These are phyloP conservation scores for Ciconia maguari DNA, from an alignment of 2,113 vertebrate species.

Conservation along the genomic window DNA sequence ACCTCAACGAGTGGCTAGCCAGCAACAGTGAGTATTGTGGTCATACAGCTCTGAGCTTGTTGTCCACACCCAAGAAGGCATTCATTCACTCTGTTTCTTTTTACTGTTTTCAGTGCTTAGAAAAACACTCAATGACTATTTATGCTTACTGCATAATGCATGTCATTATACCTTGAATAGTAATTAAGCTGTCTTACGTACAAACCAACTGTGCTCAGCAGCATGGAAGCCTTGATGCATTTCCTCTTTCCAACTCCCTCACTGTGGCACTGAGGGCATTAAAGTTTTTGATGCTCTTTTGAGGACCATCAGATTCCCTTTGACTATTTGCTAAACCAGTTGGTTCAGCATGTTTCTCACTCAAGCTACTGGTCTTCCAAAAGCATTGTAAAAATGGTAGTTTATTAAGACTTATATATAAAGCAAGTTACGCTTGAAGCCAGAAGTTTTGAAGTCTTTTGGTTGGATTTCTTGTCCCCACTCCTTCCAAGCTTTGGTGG, in stretches of 20 bases:
- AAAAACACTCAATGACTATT: not conserved
- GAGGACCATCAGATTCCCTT: not conserved
- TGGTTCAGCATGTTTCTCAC: not conserved
- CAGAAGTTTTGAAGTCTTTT: not conserved
- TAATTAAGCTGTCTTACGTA: not conserved
- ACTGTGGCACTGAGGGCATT: not conserved
- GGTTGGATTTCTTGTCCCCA: not conserved
- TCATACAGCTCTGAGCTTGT: not conserved
- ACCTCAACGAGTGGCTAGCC: conserved; percentile 98
- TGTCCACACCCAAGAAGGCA: not conserved
- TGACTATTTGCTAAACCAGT: not conserved
- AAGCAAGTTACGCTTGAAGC: not conserved
- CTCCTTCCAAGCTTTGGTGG: not conserved
- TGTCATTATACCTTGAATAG: not conserved
- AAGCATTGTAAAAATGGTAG: not conserved
- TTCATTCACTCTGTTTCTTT: not conserved
- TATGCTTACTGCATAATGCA: not conserved
- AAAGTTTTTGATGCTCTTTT: not conserved
- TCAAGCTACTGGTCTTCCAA: not conserved
- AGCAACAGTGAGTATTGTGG: conserved; percentile 89
- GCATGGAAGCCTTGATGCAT: not conserved
- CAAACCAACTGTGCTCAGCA: not conserved
- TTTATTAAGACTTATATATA: not conserved
- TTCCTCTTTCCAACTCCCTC: not conserved
- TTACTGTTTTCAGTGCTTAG: not conserved